A percentile compares a stretch with the other conserved stretches of the same genome.
Evolutionary conservation across 2,888 invertebrate species (phyloP).

Genomic region (Aproaerema taeniolella): DNA sequence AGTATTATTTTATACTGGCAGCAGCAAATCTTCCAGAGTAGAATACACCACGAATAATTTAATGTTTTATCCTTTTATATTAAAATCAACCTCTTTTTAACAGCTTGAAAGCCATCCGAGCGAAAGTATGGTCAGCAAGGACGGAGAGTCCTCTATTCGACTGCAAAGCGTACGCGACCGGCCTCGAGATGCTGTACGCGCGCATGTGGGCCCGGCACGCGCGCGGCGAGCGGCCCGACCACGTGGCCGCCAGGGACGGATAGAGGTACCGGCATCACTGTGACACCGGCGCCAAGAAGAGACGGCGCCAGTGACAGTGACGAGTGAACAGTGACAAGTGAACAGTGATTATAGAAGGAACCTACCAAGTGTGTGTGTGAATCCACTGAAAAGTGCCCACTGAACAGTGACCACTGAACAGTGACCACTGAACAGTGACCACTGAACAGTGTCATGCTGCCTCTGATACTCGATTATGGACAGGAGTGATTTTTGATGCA

Average conservation of each 20-base stretch:
- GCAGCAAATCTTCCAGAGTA: too few species aligned
- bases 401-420: too few species aligned
- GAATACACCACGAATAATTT: too few species aligned
- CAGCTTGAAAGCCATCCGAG: conserved; percentile 92
- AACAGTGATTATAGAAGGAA: neutral
- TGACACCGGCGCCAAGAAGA: conserved; percentile 29
- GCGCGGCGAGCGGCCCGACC: conserved; percentile 89
- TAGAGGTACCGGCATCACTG: conserved; percentile 29
- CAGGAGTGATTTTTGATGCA: too few species aligned
- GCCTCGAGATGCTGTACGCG: conserved; percentile 92
- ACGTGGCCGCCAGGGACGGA: conserved; percentile 78
- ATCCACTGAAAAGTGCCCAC: too few species aligned
- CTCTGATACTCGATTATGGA: too few species aligned
- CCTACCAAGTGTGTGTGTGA: too few species aligned
- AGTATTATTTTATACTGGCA: too few species aligned
- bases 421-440: too few species aligned
- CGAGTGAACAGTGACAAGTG: neutral
- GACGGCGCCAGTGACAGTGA: conserved; percentile 32
- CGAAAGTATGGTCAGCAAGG: conserved; percentile 97
- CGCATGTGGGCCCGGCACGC: conserved; percentile 94
- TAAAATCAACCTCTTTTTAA: neutral
- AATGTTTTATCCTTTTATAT: too few species aligned
- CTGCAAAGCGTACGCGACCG: conserved; percentile 94
- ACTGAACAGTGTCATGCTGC: too few species aligned
- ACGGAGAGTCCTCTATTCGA: conserved; percentile 95